Base-by-base conservation (phyloP, 2,888 invertebrate genomes). In the Caradrina clavipalpis region DNA sequence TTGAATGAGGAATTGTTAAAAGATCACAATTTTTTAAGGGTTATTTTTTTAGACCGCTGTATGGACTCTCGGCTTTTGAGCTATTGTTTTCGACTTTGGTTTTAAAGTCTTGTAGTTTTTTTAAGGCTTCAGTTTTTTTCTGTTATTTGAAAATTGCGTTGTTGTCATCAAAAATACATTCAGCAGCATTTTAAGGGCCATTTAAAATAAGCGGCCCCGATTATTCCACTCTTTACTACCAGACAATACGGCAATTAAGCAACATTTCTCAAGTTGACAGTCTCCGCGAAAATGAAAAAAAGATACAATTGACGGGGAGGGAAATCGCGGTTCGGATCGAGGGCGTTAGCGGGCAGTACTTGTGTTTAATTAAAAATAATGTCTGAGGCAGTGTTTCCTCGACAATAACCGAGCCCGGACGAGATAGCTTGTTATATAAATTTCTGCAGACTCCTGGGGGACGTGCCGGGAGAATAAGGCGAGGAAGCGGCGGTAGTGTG, bases 361-460 rank as follows among this genome's bases (percentile, higher is more conserved):
- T 91, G 91, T 92, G 92, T 94, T 94, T 95, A 95, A 95, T 95
- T 95, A 95, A 95, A 95, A 95, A 95, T 94, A 94, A 94, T 93
- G 93, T 93, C 91, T 89, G 89, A 92, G 92, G 91, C 94, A 89
- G 92, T 94, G 93, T 94, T 94, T 92, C 88, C 92, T 89, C 92
- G 91, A 94, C 95, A 95, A 95, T 94, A 95, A 93, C 94, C 91
- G 91, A 90, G 93, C 91, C 93, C 90, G 91, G 93, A 90, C 91
- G 93, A 94, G 94, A 95, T 95, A 92, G 95, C 94, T 95, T 95
- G 96, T 95, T 95, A 95, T 94, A 95, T 96, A 95, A 95, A 95
- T 95, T 95, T 95, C 94, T 93, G 93, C 90, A 91, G 92, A 90
- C 91, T 95, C 95, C 95, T 94, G 90, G 92, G 95, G 95, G 95